Conservation (phyloP, 2,113 vertebrate species). For the Arenaria interpres region DNA sequence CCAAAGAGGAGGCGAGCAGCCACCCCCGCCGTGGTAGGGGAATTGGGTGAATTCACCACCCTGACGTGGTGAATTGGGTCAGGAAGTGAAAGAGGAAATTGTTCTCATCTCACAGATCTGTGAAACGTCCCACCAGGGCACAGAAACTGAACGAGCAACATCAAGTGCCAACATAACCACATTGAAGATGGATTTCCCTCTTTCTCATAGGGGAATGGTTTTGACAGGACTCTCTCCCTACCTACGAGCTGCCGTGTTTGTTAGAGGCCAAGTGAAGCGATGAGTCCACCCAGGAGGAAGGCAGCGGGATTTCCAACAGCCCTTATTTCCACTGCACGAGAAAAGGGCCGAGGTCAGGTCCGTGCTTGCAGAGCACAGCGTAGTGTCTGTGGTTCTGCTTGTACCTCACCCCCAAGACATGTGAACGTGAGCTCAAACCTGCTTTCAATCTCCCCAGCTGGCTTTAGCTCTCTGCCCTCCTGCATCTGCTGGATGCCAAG, state of each 20-base stretch:
- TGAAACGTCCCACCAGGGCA: neutral
- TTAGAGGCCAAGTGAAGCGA: accelerated
- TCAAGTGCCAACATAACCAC: neutral
- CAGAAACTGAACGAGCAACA: neutral
- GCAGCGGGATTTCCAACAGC: neutral
- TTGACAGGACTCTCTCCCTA: no score
- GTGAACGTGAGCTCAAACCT: neutral
- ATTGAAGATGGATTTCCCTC: neutral
- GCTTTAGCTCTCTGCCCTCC: neutral
- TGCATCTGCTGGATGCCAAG: neutral
- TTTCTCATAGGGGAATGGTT: neutral
- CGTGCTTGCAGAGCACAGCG: neutral
- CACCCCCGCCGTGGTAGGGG: neutral
- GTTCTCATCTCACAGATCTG: neutral
- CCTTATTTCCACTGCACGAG: neutral
- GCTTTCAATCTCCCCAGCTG: neutral
- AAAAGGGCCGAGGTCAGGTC: neutral
- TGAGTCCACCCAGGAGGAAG: neutral
- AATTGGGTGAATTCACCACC: no score
- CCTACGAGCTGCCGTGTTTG: neutral
- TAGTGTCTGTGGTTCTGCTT: neutral
- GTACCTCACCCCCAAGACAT: neutral
- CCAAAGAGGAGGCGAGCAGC: neutral
- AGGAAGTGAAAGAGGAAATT: neutral
- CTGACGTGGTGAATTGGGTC: accelerated